Percentiles rank a stretch among this genome's conserved stretches.
These are phyloP conservation scores for Holocentrus rufus DNA, from an alignment of 2,797 vertebrate genomes.

Conservation along the genomic window DNA sequence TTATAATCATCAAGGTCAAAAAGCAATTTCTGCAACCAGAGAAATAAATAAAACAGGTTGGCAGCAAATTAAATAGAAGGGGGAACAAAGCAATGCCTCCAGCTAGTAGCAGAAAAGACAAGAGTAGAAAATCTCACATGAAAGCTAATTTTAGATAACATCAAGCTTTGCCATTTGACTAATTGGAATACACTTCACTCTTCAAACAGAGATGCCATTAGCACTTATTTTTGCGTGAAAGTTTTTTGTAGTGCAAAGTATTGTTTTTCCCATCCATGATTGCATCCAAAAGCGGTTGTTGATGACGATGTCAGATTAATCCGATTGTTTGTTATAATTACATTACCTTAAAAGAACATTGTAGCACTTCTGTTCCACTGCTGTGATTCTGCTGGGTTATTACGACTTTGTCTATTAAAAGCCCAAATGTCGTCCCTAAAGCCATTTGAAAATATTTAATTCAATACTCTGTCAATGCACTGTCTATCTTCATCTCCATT, in stretches of 20 bases:
- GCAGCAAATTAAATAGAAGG: constrained; percentile 81
- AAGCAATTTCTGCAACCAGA: constrained; percentile 78
- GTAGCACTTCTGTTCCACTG: constrained; percentile 46
- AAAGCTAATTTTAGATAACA: constrained; percentile 82
- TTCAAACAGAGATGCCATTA: constrained; percentile 75
- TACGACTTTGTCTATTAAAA: constrained; percentile 43
- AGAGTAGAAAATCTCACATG: constrained; percentile 78
- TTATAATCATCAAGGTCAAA: constrained; percentile 84
- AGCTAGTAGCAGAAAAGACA: constrained; percentile 71
- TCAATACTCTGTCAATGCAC: neutral
- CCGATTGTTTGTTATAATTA: constrained; percentile 64
- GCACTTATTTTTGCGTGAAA: constrained; percentile 72
- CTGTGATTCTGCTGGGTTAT: constrained; percentile 27
- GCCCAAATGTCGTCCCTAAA: constrained; percentile 16
- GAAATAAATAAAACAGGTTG: constrained; percentile 84
- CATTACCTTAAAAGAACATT: constrained; percentile 61
- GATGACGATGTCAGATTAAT: constrained; percentile 63
- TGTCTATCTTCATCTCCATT: neutral
- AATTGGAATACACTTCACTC: constrained; percentile 80
- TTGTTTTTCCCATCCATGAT: constrained; percentile 62
- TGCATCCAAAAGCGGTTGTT: constrained; percentile 57
- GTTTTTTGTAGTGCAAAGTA: constrained; percentile 64
- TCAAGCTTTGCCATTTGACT: constrained; percentile 79
- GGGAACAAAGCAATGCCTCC: constrained; percentile 78
- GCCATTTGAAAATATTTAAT: constrained; percentile 18